Conservation (phyloP, 2,888 invertebrate species). For the Cyaniris semiargus region DNA sequence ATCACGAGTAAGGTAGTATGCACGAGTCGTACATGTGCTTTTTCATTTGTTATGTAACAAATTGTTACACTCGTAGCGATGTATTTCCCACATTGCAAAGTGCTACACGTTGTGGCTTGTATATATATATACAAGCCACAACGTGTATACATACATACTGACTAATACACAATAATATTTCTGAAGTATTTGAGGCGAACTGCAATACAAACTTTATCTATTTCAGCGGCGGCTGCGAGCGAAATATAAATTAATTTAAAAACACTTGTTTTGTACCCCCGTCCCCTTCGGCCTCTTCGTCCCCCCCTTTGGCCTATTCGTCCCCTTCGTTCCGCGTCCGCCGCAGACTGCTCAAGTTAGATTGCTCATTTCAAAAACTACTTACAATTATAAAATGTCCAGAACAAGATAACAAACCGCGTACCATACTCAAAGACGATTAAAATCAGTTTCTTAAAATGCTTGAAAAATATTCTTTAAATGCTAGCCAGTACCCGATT, state of each 20-base stretch:
- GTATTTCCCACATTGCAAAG: neutral
- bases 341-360: neutral
- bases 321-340: neutral
- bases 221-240: slow-evolving; percentile 18
- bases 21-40: neutral
- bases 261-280: slow-evolving; percentile 14
- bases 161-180: slow-evolving; percentile 5
- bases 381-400: neutral
- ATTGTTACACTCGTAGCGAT: neutral
- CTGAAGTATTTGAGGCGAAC: slow-evolving; percentile 2
- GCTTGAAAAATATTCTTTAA: no score
- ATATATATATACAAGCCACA: neutral
- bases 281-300: neutral
- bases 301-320: neutral
- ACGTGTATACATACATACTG: neutral
- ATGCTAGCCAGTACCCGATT: no score
- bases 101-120: neutral
- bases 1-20: no score
- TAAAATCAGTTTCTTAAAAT: neutral
- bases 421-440: neutral
- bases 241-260: slow-evolving; percentile 22
- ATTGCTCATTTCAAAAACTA: slow-evolving; percentile 15
- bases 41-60: neutral
- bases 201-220: slow-evolving; percentile 8
- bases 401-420: neutral